Evolutionary conservation across 37 sponge, comb jelly and placozoan species (phyloP).

Genomic region (Halisarca cf. caerulea): DNA sequence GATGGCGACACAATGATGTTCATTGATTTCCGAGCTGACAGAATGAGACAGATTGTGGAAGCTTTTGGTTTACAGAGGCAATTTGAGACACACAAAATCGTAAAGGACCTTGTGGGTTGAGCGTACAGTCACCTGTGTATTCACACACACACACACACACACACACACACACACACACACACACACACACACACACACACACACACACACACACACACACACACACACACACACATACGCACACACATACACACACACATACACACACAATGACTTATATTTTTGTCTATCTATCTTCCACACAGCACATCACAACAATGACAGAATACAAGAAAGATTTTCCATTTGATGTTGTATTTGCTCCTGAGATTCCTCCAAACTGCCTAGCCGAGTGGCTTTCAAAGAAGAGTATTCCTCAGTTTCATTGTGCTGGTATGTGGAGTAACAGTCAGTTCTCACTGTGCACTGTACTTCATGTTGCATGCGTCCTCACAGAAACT

Average conservation of each 20-base stretch:
- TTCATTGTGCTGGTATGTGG: constrained; percentile 89
- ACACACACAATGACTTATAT: constrained; percentile 10
- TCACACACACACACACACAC: too few species aligned
- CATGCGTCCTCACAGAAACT: constrained; percentile 64
- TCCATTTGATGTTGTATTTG: constrained; percentile 84
- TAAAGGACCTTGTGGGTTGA: constrained; percentile 43
- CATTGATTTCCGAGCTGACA: constrained; percentile 92
- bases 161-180: background rate
- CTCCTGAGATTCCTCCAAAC: constrained; percentile 76
- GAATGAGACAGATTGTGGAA: constrained; percentile 95
- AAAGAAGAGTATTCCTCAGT: constrained; percentile 71
- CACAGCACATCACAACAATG: constrained; percentile 68
- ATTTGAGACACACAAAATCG: constrained; percentile 73
- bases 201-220: constrained; percentile 9
- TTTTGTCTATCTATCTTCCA: background rate
- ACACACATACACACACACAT: constrained; percentile 19
- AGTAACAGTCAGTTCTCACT: background rate
- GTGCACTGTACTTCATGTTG: background rate
- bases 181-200: constrained; percentile 15
- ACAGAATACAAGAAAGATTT: constrained; percentile 96
- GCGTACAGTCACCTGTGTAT: background rate
- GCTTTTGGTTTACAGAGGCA: constrained; percentile 93
- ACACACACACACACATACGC: constrained; percentile 37
- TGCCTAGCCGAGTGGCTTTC: constrained; percentile 93
- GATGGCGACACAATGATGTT: constrained; percentile 93